Percentiles rank a stretch among this genome's conserved stretches.
These are phyloP conservation scores for Calliopsis andreniformis DNA, from an alignment of 1,140 invertebrate species.

Conservation along the genomic window DNA sequence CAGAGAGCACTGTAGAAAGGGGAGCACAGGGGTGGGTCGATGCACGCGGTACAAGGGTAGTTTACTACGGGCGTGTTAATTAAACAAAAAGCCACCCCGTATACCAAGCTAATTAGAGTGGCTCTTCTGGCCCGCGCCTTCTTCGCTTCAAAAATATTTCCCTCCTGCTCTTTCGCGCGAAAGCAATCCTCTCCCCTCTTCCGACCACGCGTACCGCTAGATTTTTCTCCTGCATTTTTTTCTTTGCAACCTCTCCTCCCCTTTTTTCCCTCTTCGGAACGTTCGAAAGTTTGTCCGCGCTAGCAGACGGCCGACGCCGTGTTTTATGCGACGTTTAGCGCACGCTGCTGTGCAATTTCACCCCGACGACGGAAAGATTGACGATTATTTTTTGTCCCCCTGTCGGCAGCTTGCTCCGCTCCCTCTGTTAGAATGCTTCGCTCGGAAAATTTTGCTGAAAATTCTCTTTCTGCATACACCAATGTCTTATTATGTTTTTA, in stretches of 20 bases:
- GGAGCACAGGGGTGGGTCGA: constrained; percentile 20
- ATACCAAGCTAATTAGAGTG: constrained; percentile 76
- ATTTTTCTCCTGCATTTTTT: constrained; percentile 18
- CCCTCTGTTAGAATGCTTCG: too few relatives aligned
- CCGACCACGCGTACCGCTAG: constrained; percentile 16
- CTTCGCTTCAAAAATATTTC: constrained; percentile 71
- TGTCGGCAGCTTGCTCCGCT: too few relatives aligned
- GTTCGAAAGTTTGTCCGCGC: constrained; percentile 37
- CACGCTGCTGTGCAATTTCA: neutral
- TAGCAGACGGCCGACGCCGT: constrained; percentile 10
- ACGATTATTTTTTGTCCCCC: neutral
- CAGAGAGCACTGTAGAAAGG: neutral
- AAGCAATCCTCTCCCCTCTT: constrained; percentile 26
- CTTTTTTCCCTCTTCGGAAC: neutral
- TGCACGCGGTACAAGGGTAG: constrained; percentile 48
- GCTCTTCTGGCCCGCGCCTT: constrained; percentile 63
- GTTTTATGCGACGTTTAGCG: neutral
- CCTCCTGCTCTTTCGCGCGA: constrained; percentile 28
- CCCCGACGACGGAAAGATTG: constrained; percentile 22
- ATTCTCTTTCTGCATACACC: too few relatives aligned
- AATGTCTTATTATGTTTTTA: too few relatives aligned
- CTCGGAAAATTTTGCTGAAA: too few relatives aligned
- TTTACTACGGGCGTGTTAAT: constrained; percentile 75
- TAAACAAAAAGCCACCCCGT: constrained; percentile 75
- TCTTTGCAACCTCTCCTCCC: neutral